A percentile compares a stretch with the other conserved stretches of the same genome.
Conservation (phyloP, 1,140 invertebrate genomes). For the Pachypeltis micranthus region DNA sequence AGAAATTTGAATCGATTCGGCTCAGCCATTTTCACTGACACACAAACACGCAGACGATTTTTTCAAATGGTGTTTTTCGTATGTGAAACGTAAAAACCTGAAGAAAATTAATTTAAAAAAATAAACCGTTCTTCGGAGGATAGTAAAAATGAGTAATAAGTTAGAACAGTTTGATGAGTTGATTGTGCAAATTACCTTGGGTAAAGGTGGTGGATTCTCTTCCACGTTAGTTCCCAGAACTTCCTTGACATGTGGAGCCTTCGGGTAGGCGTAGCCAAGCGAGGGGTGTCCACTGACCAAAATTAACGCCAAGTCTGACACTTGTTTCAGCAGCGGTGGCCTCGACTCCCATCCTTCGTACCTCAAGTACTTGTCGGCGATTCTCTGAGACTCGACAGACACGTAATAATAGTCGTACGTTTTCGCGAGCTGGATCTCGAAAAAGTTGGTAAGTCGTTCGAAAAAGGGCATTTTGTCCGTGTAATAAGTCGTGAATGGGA, state of each 20-base stretch:
- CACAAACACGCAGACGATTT: too few relatives aligned
- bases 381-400: neutral
- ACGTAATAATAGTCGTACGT: neutral
- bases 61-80: too few relatives aligned
- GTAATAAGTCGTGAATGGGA: constrained; percentile 10
- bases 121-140: too few relatives aligned
- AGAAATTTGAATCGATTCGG: too few relatives aligned
- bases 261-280: constrained; percentile 26
- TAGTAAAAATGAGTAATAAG: too few relatives aligned
- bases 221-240: constrained; percentile 32
- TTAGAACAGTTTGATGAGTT: too few relatives aligned
- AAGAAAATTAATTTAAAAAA: too few relatives aligned
- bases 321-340: constrained; percentile 23
- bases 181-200: too few relatives aligned
- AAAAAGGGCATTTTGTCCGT: constrained; percentile 21
- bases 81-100: too few relatives aligned
- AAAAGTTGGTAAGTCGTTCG: constrained; percentile 19
- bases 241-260: constrained; percentile 31
- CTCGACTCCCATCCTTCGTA: constrained; percentile 23
- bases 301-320: constrained; percentile 21
- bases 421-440: neutral
- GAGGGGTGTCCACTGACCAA: constrained; percentile 33
- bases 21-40: too few relatives aligned
- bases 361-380: constrained; percentile 22
- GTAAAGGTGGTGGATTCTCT: constrained; percentile 26